These are phyloP conservation scores for Eupithecia centaureata DNA, from an alignment of 2,888 invertebrate species.

Conservation along the genomic window DNA sequence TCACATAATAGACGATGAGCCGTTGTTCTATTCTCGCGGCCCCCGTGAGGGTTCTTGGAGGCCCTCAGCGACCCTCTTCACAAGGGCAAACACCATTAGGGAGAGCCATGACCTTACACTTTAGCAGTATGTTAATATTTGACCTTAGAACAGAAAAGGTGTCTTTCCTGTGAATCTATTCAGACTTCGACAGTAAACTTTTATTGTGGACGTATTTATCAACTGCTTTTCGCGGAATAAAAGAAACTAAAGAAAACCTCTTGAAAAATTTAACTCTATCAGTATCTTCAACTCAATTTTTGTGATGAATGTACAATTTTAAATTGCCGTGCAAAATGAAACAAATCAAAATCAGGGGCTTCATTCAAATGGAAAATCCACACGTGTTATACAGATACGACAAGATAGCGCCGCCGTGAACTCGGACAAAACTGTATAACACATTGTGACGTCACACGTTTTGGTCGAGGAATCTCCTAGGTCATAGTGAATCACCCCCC, in stretches of 20 bases:
- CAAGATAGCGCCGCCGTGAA: no score
- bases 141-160: not conserved
- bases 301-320: not conserved
- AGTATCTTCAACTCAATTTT: not conserved
- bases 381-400: no score
- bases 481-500: not conserved
- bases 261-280: not conserved
- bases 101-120: constrained; percentile 31
- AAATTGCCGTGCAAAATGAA: not conserved
- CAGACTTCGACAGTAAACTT: not conserved
- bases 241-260: not conserved
- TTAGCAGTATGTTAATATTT: constrained; percentile 5
- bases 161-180: not conserved
- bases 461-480: no score
- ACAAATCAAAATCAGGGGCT: not conserved
- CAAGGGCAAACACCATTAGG: constrained; percentile 41
- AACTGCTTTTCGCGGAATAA: not conserved
- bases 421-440: no score
- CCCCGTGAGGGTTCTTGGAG: constrained; percentile 30
- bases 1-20: constrained; percentile 28
- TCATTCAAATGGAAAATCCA: no score
- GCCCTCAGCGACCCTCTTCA: constrained; percentile 15
- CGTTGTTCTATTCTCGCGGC: constrained; percentile 31
- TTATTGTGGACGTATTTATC: not conserved
- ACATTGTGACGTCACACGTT: no score